Evolutionary conservation across 2,888 invertebrate species (phyloP).

Genomic region (Yponomeuta cagnagella): DNA sequence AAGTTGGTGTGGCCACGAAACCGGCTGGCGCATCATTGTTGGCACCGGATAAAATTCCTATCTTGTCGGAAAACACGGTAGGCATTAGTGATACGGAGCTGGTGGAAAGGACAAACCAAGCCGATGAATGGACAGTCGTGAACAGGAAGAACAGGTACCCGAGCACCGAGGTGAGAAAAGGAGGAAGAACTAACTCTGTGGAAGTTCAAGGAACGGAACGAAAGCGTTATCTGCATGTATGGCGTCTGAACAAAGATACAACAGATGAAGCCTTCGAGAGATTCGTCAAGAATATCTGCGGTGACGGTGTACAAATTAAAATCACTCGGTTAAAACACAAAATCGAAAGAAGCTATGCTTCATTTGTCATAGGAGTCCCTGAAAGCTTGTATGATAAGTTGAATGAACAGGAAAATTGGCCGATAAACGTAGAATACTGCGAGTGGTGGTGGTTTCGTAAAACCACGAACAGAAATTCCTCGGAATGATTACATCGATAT

Average conservation of each 20-base stretch:
- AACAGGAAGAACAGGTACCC: background rate
- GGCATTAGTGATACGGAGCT: no score
- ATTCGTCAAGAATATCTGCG: conserved; percentile 19
- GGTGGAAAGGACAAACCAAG: no score
- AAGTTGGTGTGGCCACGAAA: no score
- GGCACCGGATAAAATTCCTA: no score
- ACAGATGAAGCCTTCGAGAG: conserved; percentile 13
- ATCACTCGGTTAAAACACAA: conserved; percentile 21
- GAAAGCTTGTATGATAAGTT: conserved; percentile 19
- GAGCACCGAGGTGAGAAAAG: background rate
- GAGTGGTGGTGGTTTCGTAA: conserved; percentile 24
- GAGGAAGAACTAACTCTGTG: background rate
- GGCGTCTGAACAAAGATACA: conserved; percentile 21
- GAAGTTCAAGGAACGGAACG: background rate
- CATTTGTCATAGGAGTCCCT: conserved; percentile 24
- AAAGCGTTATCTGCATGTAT: conserved; percentile 22
- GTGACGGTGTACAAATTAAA: conserved; percentile 10
- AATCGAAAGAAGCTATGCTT: conserved; percentile 22
- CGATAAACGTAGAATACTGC: conserved; percentile 20
- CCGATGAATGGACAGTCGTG: background rate
- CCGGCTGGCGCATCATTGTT: no score
- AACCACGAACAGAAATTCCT: conserved; percentile 9
- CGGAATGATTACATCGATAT: background rate
- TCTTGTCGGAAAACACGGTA: no score
- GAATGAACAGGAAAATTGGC: conserved; percentile 19